phyloP scores from a whole-genome alignment of 2,797 vertebrate genomes.

The Xenentodon cancila region DNA sequence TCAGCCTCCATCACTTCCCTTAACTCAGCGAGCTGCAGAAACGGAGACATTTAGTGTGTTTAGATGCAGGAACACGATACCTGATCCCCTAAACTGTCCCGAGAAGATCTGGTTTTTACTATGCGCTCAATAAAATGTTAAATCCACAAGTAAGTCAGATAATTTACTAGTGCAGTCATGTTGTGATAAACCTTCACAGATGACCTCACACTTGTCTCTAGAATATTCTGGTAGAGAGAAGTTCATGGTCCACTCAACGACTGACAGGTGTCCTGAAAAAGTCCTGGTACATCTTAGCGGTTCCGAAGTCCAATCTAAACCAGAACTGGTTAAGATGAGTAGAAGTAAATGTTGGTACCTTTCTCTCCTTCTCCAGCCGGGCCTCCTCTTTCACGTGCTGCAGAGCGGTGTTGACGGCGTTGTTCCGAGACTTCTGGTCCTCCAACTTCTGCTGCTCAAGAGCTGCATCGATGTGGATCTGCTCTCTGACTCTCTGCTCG shows the following conservation, averaged over 20 bases:
- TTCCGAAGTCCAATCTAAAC: too few relatives aligned
- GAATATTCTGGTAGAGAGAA: too few relatives aligned
- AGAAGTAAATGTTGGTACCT: conserved; percentile 75
- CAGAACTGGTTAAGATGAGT: neutral
- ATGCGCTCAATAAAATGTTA: too few relatives aligned
- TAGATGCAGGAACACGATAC: neutral
- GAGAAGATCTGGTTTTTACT: too few relatives aligned
- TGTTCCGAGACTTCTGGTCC: conserved; percentile 85
- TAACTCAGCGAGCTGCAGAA: conserved; percentile 86
- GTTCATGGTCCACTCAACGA: too few relatives aligned
- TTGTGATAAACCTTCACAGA: too few relatives aligned
- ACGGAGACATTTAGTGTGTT: neutral
- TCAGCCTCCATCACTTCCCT: conserved; percentile 95
- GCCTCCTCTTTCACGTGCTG: conserved; percentile 86
- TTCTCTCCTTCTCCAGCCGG: conserved; percentile 89
- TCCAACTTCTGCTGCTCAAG: conserved; percentile 91
- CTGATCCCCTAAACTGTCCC: too few relatives aligned
- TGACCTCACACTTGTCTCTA: too few relatives aligned
- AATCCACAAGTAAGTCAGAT: too few relatives aligned
- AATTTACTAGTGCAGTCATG: too few relatives aligned
- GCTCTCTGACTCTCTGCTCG: conserved; percentile 89
- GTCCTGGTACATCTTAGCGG: too few relatives aligned
- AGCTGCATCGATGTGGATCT: conserved; percentile 89
- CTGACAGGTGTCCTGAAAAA: too few relatives aligned
- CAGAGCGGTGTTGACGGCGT: conserved; percentile 83